Evolutionary conservation across 2,888 invertebrate genomes (phyloP).

Genomic region (Lithophane ornitopus): DNA sequence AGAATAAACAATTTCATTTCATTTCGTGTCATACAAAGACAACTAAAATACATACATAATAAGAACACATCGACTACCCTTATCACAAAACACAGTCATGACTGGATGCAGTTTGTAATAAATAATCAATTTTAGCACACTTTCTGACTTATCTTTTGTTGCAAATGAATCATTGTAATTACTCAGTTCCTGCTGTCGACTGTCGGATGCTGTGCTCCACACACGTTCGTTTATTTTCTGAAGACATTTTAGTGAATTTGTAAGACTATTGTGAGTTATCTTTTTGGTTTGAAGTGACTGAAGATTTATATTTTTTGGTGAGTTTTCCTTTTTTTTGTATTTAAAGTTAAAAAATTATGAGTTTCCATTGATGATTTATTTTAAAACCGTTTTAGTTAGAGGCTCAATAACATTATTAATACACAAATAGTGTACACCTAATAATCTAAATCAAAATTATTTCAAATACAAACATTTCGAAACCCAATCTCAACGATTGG

Average conservation of each 20-base stretch:
- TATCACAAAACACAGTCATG: slow-evolving; percentile 37
- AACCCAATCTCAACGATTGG: neutral
- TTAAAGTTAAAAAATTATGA: neutral
- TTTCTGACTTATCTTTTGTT: slow-evolving; percentile 54
- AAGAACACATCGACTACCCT: neutral
- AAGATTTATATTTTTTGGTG: slow-evolving; percentile 4
- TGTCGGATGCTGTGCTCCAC: slow-evolving; percentile 43
- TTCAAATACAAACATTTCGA: neutral
- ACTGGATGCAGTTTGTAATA: slow-evolving; percentile 32
- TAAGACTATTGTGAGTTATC: neutral
- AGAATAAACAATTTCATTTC: no score
- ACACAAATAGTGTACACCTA: no score
- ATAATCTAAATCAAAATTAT: neutral
- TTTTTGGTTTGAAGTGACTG: neutral
- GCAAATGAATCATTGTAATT: slow-evolving; percentile 66
- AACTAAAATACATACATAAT: no score
- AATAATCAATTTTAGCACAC: slow-evolving; percentile 53
- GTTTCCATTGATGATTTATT: neutral
- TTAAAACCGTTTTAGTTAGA: neutral
- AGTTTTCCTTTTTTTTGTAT: slow-evolving; percentile 5
- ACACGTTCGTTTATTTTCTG: slow-evolving; percentile 14
- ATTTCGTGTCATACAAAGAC: no score
- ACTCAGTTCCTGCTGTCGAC: slow-evolving; percentile 65
- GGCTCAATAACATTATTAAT: neutral
- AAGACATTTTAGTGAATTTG: neutral